These are phyloP conservation scores for Helogale parvula DNA, from an alignment of 2,113 vertebrate genomes.

Conservation along the genomic window DNA sequence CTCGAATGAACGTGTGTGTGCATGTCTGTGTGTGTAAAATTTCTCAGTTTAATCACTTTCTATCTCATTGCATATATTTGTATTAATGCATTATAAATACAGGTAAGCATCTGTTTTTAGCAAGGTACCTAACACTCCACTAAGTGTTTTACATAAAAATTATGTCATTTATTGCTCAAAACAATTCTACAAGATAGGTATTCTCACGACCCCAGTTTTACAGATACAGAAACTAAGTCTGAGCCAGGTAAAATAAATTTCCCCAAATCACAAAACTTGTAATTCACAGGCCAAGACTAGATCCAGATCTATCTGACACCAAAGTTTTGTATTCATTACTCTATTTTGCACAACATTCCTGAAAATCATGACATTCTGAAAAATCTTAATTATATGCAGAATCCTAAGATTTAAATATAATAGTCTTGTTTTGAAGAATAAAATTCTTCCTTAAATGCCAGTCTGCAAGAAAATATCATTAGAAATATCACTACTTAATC, in stretches of 20 bases:
- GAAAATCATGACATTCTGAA: constrained; percentile 4
- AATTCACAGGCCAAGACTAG: background rate
- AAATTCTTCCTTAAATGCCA: background rate
- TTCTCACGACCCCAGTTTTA: background rate
- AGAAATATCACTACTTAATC: background rate
- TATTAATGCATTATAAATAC: background rate
- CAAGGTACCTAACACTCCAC: background rate
- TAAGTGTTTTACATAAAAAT: background rate
- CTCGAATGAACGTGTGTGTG: background rate
- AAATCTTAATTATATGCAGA: constrained; percentile 26
- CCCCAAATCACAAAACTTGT: background rate
- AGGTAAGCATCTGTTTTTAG: background rate
- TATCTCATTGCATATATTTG: background rate
- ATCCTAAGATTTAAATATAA: constrained; percentile 11
- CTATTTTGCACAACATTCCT: background rate
- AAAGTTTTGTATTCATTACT: background rate
- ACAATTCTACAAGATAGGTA: background rate
- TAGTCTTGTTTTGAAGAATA: background rate
- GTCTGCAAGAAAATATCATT: constrained; percentile 25
- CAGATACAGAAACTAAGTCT: background rate
- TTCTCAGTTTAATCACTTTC: background rate
- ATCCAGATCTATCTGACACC: background rate
- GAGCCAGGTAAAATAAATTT: background rate
- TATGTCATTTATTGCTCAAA: background rate
- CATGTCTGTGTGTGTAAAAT: background rate